Percentiles rank a stretch among this genome's conserved stretches.
Conservation (phyloP, 2,113 vertebrate species). For the Cottus gobio region DNA sequence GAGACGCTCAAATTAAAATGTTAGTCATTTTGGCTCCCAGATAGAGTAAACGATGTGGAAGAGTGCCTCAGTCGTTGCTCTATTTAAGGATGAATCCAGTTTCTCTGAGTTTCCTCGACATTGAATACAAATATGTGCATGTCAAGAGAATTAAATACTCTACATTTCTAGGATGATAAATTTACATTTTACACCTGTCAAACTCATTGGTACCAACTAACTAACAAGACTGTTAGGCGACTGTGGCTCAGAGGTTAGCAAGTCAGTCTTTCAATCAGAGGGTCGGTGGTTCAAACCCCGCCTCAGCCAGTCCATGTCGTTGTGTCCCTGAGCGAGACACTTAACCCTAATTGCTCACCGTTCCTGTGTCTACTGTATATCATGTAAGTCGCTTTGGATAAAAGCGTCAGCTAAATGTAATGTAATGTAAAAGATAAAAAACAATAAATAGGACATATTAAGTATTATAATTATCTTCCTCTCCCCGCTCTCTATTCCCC, state of each 20-base stretch:
- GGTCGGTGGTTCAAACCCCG: too few species aligned
- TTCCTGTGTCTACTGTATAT: too few species aligned
- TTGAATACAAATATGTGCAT: not conserved
- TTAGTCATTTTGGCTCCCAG: not conserved
- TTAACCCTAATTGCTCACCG: too few species aligned
- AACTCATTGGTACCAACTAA: not conserved
- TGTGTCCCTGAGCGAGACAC: too few species aligned
- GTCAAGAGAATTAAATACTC: not conserved
- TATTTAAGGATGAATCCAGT: not conserved
- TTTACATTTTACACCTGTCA: not conserved
- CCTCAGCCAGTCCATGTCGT: too few species aligned
- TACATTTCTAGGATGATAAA: not conserved
- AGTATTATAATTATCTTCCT: not conserved
- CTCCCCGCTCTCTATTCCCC: constrained; percentile 23
- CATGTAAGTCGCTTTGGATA: too few species aligned
- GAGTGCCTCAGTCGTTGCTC: not conserved
- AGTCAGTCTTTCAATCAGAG: too few species aligned
- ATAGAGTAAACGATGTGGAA: not conserved
- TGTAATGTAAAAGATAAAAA: too few species aligned
- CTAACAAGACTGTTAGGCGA: too few species aligned
- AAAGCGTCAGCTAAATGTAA: too few species aligned
- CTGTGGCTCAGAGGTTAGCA: too few species aligned
- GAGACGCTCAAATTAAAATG: constrained; percentile 36
- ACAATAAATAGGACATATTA: not conserved
- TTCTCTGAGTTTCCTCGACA: not conserved